Conservation (phyloP, 1,140 invertebrate species). For the Cryptotermes secundus region DNA sequence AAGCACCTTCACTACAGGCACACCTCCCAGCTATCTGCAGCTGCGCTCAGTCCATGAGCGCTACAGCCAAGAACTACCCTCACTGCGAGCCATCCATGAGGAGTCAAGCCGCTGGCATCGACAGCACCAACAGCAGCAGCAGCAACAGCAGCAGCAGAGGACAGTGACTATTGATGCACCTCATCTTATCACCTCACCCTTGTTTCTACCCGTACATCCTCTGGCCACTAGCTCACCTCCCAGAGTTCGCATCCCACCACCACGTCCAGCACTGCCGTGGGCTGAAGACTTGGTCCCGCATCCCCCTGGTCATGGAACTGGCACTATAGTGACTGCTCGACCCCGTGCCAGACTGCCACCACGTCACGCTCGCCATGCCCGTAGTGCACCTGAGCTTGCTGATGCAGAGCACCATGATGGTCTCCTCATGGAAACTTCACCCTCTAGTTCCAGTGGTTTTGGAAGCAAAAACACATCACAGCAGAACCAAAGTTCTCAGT, state of each 20-base stretch:
- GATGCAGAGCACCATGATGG: conserved; percentile 56
- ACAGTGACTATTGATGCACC: conserved; percentile 15
- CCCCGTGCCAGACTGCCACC: conserved; percentile 58
- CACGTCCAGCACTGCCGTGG: conserved; percentile 56
- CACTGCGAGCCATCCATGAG: conserved; percentile 70
- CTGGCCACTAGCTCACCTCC: conserved; percentile 46
- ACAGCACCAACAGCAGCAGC: conserved; percentile 36
- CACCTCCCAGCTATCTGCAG: conserved; percentile 62
- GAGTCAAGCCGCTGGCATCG: conserved; percentile 53
- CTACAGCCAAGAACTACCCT: conserved; percentile 72
- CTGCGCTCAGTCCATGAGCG: conserved; percentile 63
- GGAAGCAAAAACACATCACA: conserved; percentile 89
- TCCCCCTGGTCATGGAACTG: conserved; percentile 39
- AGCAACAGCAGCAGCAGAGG: background rate
- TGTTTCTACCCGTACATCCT: conserved; percentile 49
- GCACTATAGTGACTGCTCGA: conserved; percentile 48
- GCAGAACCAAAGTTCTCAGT: conserved; percentile 70
- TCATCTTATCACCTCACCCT: conserved; percentile 36
- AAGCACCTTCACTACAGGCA: conserved; percentile 43
- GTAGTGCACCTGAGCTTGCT: conserved; percentile 64
- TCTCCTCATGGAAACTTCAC: conserved; percentile 65
- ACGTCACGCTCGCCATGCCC: conserved; percentile 61
- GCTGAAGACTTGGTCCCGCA: conserved; percentile 47
- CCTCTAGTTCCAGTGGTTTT: conserved; percentile 83
- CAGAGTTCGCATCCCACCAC: conserved; percentile 51